phyloP scores from a whole-genome alignment of 2,797 vertebrate species.

The Microctenopoma lineatum region DNA sequence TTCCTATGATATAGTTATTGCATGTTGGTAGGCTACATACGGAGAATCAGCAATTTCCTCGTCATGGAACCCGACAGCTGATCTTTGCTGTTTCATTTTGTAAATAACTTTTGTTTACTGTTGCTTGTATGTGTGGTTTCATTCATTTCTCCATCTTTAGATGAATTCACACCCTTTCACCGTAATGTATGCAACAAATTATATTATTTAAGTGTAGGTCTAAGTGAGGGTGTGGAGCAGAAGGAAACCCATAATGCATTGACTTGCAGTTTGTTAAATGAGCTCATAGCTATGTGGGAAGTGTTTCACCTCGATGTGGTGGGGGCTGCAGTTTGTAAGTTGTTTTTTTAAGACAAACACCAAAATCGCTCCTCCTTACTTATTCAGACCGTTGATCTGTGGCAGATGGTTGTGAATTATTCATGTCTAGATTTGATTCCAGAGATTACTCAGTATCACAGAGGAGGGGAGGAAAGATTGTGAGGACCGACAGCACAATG shows the following conservation, averaged over 20 bases:
- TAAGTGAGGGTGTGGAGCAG: not conserved
- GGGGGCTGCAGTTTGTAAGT: constrained; percentile 6
- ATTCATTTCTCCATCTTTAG: not conserved
- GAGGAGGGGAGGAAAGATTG: constrained; percentile 42
- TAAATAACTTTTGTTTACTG: not conserved
- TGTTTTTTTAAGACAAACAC: constrained; percentile 59
- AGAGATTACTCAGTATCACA: constrained; percentile 68
- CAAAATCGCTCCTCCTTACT: constrained; percentile 64
- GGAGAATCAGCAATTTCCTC: constrained; percentile 4
- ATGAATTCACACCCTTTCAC: constrained; percentile 24
- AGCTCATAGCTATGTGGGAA: not conserved
- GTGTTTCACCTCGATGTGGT: constrained; percentile 2
- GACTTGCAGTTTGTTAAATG: not conserved
- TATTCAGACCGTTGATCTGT: constrained; percentile 60
- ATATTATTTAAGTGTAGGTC: not conserved
- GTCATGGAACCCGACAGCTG: constrained; percentile 8
- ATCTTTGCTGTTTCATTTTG: not conserved
- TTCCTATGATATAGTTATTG: constrained; percentile 17
- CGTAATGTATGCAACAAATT: not conserved
- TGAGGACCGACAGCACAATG: constrained; percentile 49
- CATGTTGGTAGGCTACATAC: constrained; percentile 5
- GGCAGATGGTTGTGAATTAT: constrained; percentile 86
- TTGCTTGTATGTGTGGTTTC: constrained; percentile 6
- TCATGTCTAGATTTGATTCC: constrained; percentile 75
- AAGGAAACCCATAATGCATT: not conserved